Base-by-base conservation (phyloP, 1,140 invertebrate genomes). In the Drosophila grimshawi region DNA sequence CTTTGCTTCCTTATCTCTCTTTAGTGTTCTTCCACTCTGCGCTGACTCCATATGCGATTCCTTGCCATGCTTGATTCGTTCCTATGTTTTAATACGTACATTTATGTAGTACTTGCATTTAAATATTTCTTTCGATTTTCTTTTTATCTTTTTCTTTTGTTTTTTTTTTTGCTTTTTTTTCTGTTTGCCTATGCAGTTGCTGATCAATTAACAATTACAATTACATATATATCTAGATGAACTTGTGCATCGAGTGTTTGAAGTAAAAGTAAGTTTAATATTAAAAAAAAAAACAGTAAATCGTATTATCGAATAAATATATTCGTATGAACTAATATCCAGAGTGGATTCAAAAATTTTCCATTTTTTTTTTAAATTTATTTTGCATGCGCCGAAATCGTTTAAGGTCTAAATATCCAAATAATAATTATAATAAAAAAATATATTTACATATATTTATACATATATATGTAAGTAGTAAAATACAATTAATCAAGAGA, bases 201-300 rank as follows among this genome's bases (percentile, higher is more conserved):
- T 52, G 68, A 46, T 49, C 72, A 76, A 72, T 85, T 81, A 89
- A 88, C 80, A 88, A 88, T 89, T 89, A 89, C 49, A 74, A 77
- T 66, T 83, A 83, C 55, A 80, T 77, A 74, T 51, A 80, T 89
- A 90, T 70, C 77, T 88, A 85, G 65, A 66, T 62, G 78, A 88
- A 89, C 78, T 88, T 88, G 85, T 89, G 85, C 85, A 78, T 80
- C 74, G 85, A 88, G 86, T 89, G 80, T 88, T 88, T 81, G 77
- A 71, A 88, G 65, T 89, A 56, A 49, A 62, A 60, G 29, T 78
- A 78, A 68, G 55, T 57, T 33, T 57, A 67, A 63, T 59, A 43
- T 59, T 76, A 64, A 52, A 69, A 46, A 53, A 65, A 57, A 57
- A 52, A n/a, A 10, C 53, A 56, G 53, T 27, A 39, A 35, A 49